phyloP scores from a whole-genome alignment of 2,797 vertebrate species.

The Hozukius guyotensis region DNA sequence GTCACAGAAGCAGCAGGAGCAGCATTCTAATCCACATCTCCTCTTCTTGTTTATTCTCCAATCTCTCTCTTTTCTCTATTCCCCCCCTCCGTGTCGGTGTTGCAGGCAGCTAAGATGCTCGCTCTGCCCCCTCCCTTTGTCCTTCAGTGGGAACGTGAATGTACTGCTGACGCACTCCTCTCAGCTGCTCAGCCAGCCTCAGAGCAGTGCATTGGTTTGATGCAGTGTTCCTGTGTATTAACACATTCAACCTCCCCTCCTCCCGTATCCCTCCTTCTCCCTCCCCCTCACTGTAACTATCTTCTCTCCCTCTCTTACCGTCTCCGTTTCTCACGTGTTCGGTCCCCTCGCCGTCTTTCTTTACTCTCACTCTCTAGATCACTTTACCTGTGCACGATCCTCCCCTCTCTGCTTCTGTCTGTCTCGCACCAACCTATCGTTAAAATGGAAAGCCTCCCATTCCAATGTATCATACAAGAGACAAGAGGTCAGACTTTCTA shows the following conservation, averaged over 20 bases:
- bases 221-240: conserved; percentile 92
- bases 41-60: conserved; percentile 78
- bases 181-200: conserved; percentile 83
- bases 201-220: conserved; percentile 93
- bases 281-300: conserved; percentile 59
- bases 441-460: conserved; percentile 46
- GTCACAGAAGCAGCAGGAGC: conserved; percentile 76
- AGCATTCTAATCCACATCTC: conserved; percentile 77
- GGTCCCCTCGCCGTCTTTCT: conserved; percentile 43
- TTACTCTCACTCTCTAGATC: conserved; percentile 46
- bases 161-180: conserved; percentile 96
- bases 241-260: conserved; percentile 83
- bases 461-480: conserved; percentile 32
- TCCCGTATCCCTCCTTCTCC: conserved; percentile 51
- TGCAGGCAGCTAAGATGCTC: conserved; percentile 89
- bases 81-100: conserved; percentile 76
- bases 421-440: conserved; percentile 16
- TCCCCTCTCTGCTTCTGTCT: background rate
- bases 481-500: conserved; percentile 54
- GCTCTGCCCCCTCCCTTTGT: conserved; percentile 96
- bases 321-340: conserved; percentile 42
- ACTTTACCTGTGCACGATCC: conserved; percentile 45
- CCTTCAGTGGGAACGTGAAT: conserved; percentile 96
- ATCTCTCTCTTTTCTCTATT: conserved; percentile 66
- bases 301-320: conserved; percentile 40